Evolutionary conservation across 2,888 invertebrate genomes (phyloP).

Genomic region (Frankliniella intonsa): DNA sequence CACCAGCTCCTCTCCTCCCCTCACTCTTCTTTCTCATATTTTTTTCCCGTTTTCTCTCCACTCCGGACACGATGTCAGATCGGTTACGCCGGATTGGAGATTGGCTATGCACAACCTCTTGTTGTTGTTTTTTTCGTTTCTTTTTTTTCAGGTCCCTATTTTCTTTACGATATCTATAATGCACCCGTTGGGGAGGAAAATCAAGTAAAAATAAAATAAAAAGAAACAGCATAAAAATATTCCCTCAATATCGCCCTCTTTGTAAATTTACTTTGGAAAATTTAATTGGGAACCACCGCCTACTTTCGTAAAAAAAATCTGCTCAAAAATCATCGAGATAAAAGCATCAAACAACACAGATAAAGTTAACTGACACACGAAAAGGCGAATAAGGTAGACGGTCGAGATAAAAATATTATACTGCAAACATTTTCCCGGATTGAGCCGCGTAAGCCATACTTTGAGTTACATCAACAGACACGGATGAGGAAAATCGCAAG

Average conservation of each 20-base stretch:
- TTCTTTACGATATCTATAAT: background rate
- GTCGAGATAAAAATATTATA: too few species aligned
- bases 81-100: slow-evolving; percentile 9
- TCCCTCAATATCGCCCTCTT: background rate
- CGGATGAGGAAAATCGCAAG: too few species aligned
- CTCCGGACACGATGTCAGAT: background rate
- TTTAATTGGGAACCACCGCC: too few species aligned
- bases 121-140: background rate
- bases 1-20: background rate
- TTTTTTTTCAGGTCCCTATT: background rate
- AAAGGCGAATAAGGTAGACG: too few species aligned
- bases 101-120: slow-evolving; percentile 4
- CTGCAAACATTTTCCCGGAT: too few species aligned
- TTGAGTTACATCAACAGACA: too few species aligned
- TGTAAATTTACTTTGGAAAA: too few species aligned
- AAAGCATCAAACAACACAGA: too few species aligned
- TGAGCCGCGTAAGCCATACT: too few species aligned
- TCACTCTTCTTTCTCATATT: background rate
- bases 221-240: background rate
- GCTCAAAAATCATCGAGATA: too few species aligned
- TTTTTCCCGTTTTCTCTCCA: background rate
- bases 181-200: background rate
- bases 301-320: too few species aligned
- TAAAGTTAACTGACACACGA: too few species aligned
- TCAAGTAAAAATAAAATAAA: background rate